These are phyloP conservation scores for Zaprionus africanus DNA, from an alignment of 1,140 invertebrate species.

Conservation along the genomic window DNA sequence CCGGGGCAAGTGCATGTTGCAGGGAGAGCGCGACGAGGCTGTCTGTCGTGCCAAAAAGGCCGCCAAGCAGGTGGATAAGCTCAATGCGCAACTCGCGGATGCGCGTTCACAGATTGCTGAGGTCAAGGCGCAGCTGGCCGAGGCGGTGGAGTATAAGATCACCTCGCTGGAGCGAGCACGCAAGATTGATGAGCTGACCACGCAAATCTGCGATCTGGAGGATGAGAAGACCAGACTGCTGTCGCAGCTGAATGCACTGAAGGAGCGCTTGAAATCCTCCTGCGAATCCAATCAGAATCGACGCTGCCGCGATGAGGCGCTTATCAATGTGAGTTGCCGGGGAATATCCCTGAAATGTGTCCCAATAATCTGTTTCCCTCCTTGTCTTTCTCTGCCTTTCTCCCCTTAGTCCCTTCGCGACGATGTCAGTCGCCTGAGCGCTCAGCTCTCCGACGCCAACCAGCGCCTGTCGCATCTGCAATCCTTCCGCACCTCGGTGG, in stretches of 20 bases:
- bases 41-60: slow-evolving; percentile 90
- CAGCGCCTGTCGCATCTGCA: slow-evolving; percentile 90
- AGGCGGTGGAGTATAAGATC: slow-evolving; percentile 94
- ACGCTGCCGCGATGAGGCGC: slow-evolving; percentile 86
- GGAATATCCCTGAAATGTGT: too few species aligned
- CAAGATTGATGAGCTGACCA: slow-evolving; percentile 92
- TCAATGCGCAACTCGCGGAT: slow-evolving; percentile 90
- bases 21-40: slow-evolving; percentile 91
- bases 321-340: slow-evolving; percentile 86
- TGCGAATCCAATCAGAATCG: slow-evolving; percentile 83
- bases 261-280: slow-evolving; percentile 74
- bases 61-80: slow-evolving; percentile 90
- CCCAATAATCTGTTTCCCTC: not conserved
- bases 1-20: slow-evolving; percentile 87
- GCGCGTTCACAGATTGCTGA: slow-evolving; percentile 89
- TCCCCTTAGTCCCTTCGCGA: slow-evolving; percentile 87
- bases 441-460: slow-evolving; percentile 89
- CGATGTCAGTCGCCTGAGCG: slow-evolving; percentile 89
- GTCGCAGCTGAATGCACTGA: slow-evolving; percentile 69
- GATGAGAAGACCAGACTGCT: slow-evolving; percentile 75
- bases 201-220: slow-evolving; percentile 78
- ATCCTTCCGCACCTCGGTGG: slow-evolving; percentile 89
- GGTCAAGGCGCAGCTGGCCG: slow-evolving; percentile 91
- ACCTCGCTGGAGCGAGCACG: slow-evolving; percentile 91
- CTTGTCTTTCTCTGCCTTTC: not conserved